These are phyloP conservation scores for Lepisosteus osseus DNA, from an alignment of 2,113 vertebrate species.

Conservation along the genomic window DNA sequence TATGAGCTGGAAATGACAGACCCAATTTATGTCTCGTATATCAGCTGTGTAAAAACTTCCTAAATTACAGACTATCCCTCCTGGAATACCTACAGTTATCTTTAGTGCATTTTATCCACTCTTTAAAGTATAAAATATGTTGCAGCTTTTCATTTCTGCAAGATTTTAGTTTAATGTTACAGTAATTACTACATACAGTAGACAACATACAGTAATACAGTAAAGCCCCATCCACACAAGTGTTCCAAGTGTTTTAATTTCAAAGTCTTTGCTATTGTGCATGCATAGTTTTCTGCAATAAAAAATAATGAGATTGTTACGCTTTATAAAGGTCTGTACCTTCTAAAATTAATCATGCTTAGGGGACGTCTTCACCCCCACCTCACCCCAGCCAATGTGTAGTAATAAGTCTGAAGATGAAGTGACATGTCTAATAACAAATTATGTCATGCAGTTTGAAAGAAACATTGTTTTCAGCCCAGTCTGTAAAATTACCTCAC, in stretches of 20 bases:
- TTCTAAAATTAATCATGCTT: not conserved
- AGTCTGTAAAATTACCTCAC: conserved; percentile 42
- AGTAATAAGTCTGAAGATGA: conserved; percentile 43
- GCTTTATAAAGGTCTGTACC: not conserved
- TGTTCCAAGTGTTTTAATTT: no score
- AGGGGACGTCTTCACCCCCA: conserved; percentile 9
- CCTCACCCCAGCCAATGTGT: conserved; percentile 37
- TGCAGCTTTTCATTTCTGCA: no score
- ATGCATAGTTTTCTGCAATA: not conserved
- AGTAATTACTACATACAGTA: no score
- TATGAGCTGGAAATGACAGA: not conserved
- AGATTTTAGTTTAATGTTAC: no score
- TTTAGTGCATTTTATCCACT: not conserved
- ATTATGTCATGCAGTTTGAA: conserved; percentile 41
- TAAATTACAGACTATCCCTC: conserved; percentile 7
- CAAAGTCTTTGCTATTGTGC: not conserved
- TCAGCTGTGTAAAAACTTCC: not conserved
- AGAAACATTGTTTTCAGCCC: conserved; percentile 1
- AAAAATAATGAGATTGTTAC: not conserved
- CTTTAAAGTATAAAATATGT: not conserved
- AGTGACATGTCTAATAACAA: conserved; percentile 54
- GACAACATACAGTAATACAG: no score
- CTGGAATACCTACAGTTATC: not conserved
- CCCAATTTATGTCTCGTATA: conserved; percentile 13
- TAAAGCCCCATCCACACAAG: no score